Conservation (phyloP, 2,113 vertebrate species). For the Erinaceus europaeus region DNA sequence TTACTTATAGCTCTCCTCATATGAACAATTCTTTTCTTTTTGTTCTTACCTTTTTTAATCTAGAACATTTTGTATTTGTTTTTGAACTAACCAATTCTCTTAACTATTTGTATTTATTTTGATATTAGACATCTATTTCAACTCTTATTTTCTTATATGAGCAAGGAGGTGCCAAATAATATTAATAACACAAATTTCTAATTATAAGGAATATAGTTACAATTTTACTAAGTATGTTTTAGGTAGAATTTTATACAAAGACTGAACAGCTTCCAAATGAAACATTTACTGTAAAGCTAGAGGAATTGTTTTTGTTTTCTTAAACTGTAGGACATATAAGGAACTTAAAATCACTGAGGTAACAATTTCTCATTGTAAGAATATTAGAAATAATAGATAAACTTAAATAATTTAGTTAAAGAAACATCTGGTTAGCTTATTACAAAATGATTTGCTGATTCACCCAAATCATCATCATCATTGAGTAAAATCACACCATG, state of each 20-base stretch:
- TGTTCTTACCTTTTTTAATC: neutral
- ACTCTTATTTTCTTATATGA: slow-evolving; percentile 11
- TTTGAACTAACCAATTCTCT: neutral
- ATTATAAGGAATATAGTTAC: neutral
- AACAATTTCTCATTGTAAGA: neutral
- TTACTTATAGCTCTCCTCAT: slow-evolving; percentile 2
- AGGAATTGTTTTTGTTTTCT: neutral
- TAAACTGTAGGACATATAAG: neutral
- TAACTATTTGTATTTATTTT: slow-evolving; percentile 18
- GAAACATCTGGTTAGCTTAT: neutral
- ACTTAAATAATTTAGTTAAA: neutral
- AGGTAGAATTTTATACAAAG: slow-evolving; percentile 4
- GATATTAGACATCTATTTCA: neutral
- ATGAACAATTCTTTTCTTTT: neutral
- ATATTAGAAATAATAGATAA: neutral
- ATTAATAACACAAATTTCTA: neutral
- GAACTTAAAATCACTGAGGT: slow-evolving; percentile 15
- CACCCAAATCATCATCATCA: neutral
- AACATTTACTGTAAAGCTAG: neutral
- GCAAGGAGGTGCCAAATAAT: neutral
- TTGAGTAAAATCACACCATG: neutral
- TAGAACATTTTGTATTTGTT: neutral
- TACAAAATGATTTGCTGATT: neutral
- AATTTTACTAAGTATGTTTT: neutral
- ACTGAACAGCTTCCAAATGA: slow-evolving; percentile 3